Evolutionary conservation across 1,140 invertebrate species (phyloP).

Genomic region (Drosophila nannoptera): DNA sequence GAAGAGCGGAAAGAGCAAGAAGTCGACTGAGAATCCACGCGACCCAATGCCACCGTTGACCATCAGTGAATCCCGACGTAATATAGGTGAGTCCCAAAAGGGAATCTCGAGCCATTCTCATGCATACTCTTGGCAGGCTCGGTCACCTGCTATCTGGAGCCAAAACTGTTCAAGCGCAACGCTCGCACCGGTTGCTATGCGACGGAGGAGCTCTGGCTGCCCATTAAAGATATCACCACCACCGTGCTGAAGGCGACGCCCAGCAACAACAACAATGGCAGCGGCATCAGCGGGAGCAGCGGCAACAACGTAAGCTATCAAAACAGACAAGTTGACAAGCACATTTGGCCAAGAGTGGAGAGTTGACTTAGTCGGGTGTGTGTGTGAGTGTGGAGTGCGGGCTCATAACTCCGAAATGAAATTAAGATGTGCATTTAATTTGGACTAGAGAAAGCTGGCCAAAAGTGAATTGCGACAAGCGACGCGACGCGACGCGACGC

Average conservation of each 20-base stretch:
- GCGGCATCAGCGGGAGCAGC: constrained; percentile 39
- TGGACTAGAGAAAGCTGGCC: constrained; percentile 35
- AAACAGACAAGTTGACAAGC: constrained; percentile 30
- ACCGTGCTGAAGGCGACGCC: constrained; percentile 61
- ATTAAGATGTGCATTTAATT: constrained; percentile 29
- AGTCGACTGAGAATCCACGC: constrained; percentile 49
- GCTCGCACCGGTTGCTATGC: constrained; percentile 82
- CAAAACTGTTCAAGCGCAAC: constrained; percentile 84
- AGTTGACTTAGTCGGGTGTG: constrained; percentile 37
- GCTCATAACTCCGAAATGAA: constrained; percentile 11
- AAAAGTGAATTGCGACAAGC: constrained; percentile 35
- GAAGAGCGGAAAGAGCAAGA: constrained; percentile 52
- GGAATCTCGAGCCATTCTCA: background rate
- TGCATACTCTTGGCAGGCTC: constrained; percentile 80
- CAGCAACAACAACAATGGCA: constrained; percentile 57
- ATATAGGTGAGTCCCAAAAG: constrained; percentile 57
- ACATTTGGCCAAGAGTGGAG: constrained; percentile 29
- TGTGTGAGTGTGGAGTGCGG: constrained; percentile 1
- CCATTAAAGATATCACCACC: constrained; percentile 84
- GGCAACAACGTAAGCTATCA: constrained; percentile 53
- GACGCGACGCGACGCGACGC: too few species aligned
- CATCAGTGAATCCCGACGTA: constrained; percentile 71
- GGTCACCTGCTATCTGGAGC: constrained; percentile 86
- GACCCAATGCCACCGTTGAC: constrained; percentile 70
- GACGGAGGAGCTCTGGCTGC: constrained; percentile 88